Evolutionary conservation across 2,797 vertebrate species (phyloP).

Genomic region (Anguilla marmorata): DNA sequence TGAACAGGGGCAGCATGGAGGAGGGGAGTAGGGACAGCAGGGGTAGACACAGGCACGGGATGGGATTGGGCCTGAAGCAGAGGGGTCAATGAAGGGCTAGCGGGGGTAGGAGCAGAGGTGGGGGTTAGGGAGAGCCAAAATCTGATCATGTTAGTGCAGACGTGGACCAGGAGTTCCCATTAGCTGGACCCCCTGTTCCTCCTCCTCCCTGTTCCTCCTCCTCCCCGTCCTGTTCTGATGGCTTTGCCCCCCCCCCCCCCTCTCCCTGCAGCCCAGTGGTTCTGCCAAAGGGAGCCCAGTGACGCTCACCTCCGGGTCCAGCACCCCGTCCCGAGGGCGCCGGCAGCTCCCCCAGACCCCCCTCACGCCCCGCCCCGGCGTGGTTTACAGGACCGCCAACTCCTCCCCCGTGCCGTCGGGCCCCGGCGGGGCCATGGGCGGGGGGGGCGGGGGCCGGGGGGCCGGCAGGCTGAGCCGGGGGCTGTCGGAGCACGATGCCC

Average conservation of each 20-base stretch:
- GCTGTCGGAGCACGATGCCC: constrained; percentile 86
- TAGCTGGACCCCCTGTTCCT: constrained; percentile 35
- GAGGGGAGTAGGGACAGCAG: neutral
- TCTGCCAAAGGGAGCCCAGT: constrained; percentile 78
- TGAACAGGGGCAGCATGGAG: too few relatives aligned
- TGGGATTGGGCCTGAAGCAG: neutral
- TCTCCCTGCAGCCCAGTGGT: constrained; percentile 72
- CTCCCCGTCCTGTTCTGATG: constrained; percentile 55
- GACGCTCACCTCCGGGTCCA: constrained; percentile 79
- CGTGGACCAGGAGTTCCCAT: too few relatives aligned
- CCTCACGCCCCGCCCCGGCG: constrained; percentile 89
- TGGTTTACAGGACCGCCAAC: constrained; percentile 93
- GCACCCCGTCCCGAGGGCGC: constrained; percentile 84
- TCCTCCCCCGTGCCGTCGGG: constrained; percentile 82
- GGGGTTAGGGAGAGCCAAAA: too few relatives aligned
- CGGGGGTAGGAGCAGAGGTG: neutral
- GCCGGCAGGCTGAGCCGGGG: constrained; percentile 82
- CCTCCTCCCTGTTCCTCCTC: constrained; percentile 36
- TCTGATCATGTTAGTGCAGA: too few relatives aligned
- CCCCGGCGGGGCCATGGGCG: neutral
- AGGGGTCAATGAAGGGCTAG: neutral
- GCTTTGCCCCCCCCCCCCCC: constrained; percentile 63
- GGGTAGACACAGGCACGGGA: neutral
- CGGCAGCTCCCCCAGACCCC: constrained; percentile 96
- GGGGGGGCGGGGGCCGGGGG: constrained; percentile 42